phyloP scores from a whole-genome alignment of 1,140 invertebrate genomes.

The Cotesia typhae region DNA sequence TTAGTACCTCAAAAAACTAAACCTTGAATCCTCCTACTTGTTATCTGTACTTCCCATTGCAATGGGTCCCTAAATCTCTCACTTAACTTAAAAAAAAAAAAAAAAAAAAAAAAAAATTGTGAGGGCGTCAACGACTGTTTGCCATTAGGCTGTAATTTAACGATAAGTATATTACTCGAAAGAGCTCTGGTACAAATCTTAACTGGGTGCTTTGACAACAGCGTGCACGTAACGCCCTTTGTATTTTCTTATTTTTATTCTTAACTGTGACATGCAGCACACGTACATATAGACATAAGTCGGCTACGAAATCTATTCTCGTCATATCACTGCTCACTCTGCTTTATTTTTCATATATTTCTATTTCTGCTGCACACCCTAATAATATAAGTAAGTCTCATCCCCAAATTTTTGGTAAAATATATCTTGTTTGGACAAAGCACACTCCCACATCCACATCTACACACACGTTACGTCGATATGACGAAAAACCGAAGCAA shows the following conservation, averaged over 20 bases:
- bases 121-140: background rate
- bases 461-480: background rate
- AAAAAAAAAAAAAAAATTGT: background rate
- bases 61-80: background rate
- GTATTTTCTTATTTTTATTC: background rate
- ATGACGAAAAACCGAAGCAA: background rate
- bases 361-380: too few species aligned
- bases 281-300: too few species aligned
- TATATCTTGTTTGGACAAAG: too few species aligned
- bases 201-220: background rate
- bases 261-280: too few species aligned
- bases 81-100: background rate
- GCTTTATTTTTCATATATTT: too few species aligned
- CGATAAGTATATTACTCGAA: constrained; percentile 31
- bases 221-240: background rate
- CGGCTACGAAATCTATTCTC: too few species aligned
- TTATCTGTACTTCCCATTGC: too few species aligned
- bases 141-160: constrained; percentile 35
- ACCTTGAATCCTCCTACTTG: too few species aligned
- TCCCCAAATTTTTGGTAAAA: too few species aligned
- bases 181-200: constrained; percentile 26
- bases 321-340: too few species aligned
- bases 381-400: too few species aligned
- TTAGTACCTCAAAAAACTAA: too few species aligned
- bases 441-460: background rate